Evolutionary conservation across 53 echinoderm and acorn worm genomes (phyloP), one percentile per base, ranked within the genome.

Genomic region (Echinarachnius parma): DNA sequence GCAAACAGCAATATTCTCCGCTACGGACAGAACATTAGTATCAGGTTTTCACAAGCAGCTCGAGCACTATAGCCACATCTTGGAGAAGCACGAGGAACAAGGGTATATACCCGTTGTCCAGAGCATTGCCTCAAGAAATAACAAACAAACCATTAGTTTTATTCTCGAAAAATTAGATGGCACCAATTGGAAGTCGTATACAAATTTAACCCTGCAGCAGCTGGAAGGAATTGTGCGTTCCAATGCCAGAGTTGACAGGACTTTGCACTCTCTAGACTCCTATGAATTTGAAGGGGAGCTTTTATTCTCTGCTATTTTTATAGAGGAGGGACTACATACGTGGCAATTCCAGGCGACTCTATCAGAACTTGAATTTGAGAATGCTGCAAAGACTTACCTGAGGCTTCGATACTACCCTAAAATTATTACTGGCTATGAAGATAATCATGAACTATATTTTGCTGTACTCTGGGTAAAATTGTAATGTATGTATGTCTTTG

Each of bases 221-320:
- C 75, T 98, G 3, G 80, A 88, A 33, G 30, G 78, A 4, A 64
- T 80, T 11, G 81, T 87, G n/a, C 39, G 85, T 29, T 46, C 55
- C 10, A 98, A 91, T 75, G 90, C 98, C 4, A 48, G 71, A 15
- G 59, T 46, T 15, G 85, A 87, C 31, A 75, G 77, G 49, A 86
- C 78, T 34, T 66, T 98, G 20, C 62, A 39, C 14, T 98, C 82
- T 37, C 71, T 88, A n/a, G 82, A 92, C 70, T 88, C 88, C 2
- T 91, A 91, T 31, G 24, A 3, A 9, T 74, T 83, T 46, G 77
- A 39, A 32, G 91, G 72, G 16, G 35, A 77, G n/a, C 42, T 77
- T 10, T 76, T 64, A 8, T 98, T 98, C 53, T 91, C 98, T 15
- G 91, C 88, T 7, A 65, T 98, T 32, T 98, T 98, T 64, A 44